These are phyloP conservation scores for Spongia lamella DNA, from an alignment of 37 sponge, comb jelly and placozoan genomes.

Conservation along the genomic window DNA sequence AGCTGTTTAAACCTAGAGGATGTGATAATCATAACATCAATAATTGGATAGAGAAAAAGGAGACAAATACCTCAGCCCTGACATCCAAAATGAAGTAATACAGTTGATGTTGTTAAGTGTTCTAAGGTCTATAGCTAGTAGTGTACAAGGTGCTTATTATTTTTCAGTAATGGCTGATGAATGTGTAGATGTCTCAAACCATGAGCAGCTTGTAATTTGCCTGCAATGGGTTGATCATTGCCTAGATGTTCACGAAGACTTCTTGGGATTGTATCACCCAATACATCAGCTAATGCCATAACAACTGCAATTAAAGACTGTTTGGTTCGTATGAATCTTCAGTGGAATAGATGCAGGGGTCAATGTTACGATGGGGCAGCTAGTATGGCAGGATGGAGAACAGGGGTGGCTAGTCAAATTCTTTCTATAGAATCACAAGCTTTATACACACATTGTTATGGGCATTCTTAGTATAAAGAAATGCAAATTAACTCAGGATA, in stretches of 20 bases:
- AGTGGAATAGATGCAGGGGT: not conserved
- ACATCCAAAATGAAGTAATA: constrained; percentile 7
- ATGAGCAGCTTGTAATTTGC: constrained; percentile 6
- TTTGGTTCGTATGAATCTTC: not conserved
- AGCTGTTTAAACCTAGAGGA: not conserved
- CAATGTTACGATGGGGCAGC: too few relatives aligned
- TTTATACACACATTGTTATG: too few relatives aligned
- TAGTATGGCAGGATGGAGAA: too few relatives aligned
- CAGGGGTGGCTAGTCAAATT: too few relatives aligned
- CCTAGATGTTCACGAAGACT: constrained; percentile 3
- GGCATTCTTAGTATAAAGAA: too few relatives aligned
- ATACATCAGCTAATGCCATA: not conserved
- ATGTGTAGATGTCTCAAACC: constrained; percentile 1
- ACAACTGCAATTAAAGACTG: not conserved
- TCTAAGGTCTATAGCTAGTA: not conserved
- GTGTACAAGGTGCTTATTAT: not conserved
- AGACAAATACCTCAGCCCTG: constrained; percentile 10
- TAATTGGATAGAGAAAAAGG: constrained; percentile 10
- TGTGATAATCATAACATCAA: not conserved
- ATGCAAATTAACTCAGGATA: too few relatives aligned
- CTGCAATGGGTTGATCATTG: not conserved
- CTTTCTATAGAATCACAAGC: too few relatives aligned
- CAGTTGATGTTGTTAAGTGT: constrained; percentile 9
- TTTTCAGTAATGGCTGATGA: constrained; percentile 10
- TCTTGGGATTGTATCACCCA: not conserved